A percentile compares a stretch with the other conserved stretches of the same genome.
These are phyloP conservation scores for Drosophila rubida DNA, from an alignment of 2,888 invertebrate species.

Conservation along the genomic window DNA sequence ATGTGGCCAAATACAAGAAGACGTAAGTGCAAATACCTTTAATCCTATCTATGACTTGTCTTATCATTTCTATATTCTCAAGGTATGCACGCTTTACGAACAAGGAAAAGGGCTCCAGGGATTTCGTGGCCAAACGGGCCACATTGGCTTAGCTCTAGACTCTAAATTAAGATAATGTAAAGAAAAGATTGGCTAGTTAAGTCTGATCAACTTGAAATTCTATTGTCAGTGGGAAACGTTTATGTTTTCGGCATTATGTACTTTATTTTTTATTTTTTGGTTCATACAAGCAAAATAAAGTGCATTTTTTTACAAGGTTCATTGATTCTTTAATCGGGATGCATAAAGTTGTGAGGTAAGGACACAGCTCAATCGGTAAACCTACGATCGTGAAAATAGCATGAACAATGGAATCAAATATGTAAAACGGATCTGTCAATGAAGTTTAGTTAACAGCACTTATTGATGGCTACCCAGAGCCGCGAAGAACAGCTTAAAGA, in stretches of 20 bases:
- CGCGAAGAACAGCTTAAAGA: too few relatives aligned
- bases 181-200: slow-evolving; percentile 14
- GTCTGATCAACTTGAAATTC: slow-evolving; percentile 5
- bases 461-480: too few relatives aligned
- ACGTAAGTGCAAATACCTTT: slow-evolving; percentile 87
- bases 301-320: not conserved
- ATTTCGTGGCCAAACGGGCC: slow-evolving; percentile 86
- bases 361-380: too few relatives aligned
- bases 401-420: too few relatives aligned
- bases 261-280: slow-evolving; percentile 43
- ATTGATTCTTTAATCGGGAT: too few relatives aligned
- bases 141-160: slow-evolving; percentile 86
- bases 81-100: slow-evolving; percentile 88
- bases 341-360: too few relatives aligned
- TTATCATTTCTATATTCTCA: slow-evolving; percentile 57
- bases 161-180: slow-evolving; percentile 47
- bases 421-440: too few relatives aligned
- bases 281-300: slow-evolving; percentile 54
- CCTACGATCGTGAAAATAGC: too few relatives aligned
- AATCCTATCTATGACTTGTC: not conserved
- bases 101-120: slow-evolving; percentile 86
- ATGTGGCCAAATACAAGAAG: slow-evolving; percentile 89
- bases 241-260: slow-evolving; percentile 24
- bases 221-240: slow-evolving; percentile 14
- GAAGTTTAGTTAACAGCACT: too few relatives aligned